Conservation (phyloP, 1,140 invertebrate species). For the Pseudomyrmex sp. region DNA sequence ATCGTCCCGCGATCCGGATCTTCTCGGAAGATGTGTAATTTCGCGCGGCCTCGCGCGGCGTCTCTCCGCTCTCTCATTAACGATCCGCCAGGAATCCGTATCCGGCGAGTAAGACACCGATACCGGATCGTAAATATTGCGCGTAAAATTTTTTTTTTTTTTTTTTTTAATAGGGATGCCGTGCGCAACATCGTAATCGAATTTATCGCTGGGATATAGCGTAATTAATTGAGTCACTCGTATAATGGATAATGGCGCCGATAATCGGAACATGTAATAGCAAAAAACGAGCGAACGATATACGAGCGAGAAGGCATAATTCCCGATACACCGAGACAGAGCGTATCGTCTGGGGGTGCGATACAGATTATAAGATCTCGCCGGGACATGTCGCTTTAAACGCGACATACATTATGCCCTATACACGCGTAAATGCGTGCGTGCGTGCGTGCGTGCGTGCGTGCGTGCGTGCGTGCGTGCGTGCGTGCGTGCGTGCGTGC, state of each 20-base stretch:
- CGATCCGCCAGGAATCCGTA: conserved; percentile 18
- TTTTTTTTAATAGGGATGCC: conserved; percentile 19
- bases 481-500: conserved; percentile 1
- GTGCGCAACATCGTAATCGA: conserved; percentile 16
- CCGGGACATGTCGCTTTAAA: not conserved
- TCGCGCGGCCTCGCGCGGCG: not conserved
- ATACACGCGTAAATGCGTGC: conserved; percentile 2
- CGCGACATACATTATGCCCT: not conserved
- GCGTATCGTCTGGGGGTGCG: not conserved
- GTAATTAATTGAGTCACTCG: conserved; percentile 40
- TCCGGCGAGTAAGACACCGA: not conserved
- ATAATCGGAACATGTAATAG: conserved; percentile 24
- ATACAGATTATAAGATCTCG: conserved; percentile 5
- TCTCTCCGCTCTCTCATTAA: conserved; percentile 21
- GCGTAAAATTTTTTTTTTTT: conserved; percentile 24
- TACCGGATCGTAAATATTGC: conserved; percentile 38
- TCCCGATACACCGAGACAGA: not conserved
- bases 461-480: not conserved
- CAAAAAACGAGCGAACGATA: not conserved
- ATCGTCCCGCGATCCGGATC: conserved; percentile 13
- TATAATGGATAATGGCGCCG: not conserved
- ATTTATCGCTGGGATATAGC: conserved; percentile 12
- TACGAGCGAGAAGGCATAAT: not conserved
- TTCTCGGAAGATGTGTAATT: conserved; percentile 24
- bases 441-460: not conserved